Base-by-base conservation (phyloP, 2,113 vertebrate species). In the Megaptera novaeangliae region DNA sequence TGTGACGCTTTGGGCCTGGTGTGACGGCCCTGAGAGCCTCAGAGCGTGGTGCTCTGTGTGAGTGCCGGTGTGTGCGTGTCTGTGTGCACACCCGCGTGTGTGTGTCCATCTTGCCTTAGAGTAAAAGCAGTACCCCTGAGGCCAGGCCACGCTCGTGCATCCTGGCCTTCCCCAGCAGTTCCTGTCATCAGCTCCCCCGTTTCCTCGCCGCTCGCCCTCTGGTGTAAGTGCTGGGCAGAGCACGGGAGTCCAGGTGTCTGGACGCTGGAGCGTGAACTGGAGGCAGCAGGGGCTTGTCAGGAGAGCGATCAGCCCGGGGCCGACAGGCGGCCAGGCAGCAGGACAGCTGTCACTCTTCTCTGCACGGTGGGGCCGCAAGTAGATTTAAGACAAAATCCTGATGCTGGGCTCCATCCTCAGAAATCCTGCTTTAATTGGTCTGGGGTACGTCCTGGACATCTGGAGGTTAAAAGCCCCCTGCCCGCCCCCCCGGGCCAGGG, bases 241-340 rank as follows among this genome's bases (percentile, higher is more conserved):
- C 36, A 36, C 2, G 1, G 69, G 49, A 41, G n/a, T 46, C 9
- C 13, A 5, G 2, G 25, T 49, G 49, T 46, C 14, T 88, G 27
- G 21, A 34, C 0, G 0, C 68, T 1, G n/a, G 74, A 44, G 29
- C 0, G 0, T 21, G 34, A 49, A 25, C 57, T 34, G 9, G 21
- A 0, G 0, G 27, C 61, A n/a, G 94, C 18, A 0, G 39, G 11
- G 10, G 44, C 90, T 93, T 95, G 90, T 95, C 55, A 83, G 85
- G n/a, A 75, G 81, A 39, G 36, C 11, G 9, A 34, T 44, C 57
- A 46, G 69, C 72, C 83, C 12, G 2, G 83, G 46, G 89, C 92
- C 44, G 78, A 59, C 0, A 1, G 83, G 69, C 14, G 3, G 80
- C 81, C 77, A 46, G 81, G 12, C 31, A 0, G 57, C 57, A 1